Conservation (phyloP, 2,888 invertebrate species). For the Julus scanicus region DNA sequence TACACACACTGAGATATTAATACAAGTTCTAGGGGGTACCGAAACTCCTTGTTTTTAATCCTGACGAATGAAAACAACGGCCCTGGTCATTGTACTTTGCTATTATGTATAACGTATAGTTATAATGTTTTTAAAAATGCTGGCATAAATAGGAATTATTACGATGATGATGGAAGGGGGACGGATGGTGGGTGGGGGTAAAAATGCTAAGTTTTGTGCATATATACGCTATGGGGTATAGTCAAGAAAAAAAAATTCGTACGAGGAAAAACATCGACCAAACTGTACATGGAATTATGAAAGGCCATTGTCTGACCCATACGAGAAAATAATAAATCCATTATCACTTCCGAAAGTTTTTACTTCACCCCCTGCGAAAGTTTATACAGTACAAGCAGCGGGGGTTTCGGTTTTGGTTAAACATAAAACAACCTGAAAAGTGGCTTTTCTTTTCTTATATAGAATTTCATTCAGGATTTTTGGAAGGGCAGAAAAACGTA, state of each 20-base stretch:
- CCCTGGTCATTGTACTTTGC: conserved; percentile 43
- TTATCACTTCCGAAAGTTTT: conserved; percentile 40
- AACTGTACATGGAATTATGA: conserved; percentile 9
- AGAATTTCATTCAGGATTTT: background rate
- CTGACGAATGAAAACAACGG: conserved; percentile 15
- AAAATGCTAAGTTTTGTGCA: background rate
- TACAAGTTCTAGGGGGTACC: conserved; percentile 22
- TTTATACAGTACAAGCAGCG: background rate
- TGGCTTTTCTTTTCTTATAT: background rate
- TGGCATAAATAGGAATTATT: conserved; percentile 9
- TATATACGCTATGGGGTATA: background rate
- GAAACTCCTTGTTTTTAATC: conserved; percentile 2
- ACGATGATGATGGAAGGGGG: conserved; percentile 36
- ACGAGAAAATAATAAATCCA: conserved; percentile 36
- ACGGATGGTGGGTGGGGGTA: background rate
- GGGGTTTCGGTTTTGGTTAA: background rate
- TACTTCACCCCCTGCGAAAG: background rate
- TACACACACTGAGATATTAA: conserved; percentile 27
- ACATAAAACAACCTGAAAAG: conserved; percentile 2
- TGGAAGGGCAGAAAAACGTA: background rate
- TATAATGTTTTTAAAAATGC: conserved; percentile 3
- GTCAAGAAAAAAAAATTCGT: background rate
- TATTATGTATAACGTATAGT: conserved; percentile 44
- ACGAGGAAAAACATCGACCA: conserved; percentile 16
- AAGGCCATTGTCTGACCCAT: conserved; percentile 40